These are phyloP conservation scores for Amia ocellicauda DNA, from an alignment of 2,113 vertebrate genomes.

Conservation along the genomic window DNA sequence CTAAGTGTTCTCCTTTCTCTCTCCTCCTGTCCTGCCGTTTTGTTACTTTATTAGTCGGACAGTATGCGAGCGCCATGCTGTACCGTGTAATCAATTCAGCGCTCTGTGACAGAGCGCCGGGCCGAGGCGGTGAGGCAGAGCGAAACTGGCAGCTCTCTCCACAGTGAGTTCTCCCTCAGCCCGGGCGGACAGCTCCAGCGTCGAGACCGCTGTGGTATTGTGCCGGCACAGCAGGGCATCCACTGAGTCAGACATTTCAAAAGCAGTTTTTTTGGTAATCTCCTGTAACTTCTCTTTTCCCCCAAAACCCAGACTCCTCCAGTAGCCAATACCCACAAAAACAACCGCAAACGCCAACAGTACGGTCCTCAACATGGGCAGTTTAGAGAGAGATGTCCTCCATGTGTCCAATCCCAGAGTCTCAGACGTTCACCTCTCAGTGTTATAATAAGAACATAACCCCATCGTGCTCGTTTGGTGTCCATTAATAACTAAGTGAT, in stretches of 20 bases:
- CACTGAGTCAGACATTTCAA: slow-evolving; percentile 27
- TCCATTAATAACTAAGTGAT: too few species aligned
- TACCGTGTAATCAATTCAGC: slow-evolving; percentile 20
- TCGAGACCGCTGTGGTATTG: slow-evolving; percentile 42
- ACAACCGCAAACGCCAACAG: too few species aligned
- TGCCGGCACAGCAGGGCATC: slow-evolving; percentile 36
- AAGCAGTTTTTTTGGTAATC: slow-evolving; percentile 34
- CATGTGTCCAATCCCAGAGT: too few species aligned
- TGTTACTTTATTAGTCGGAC: slow-evolving; percentile 13
- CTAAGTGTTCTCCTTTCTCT: not conserved
- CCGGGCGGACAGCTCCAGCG: not conserved
- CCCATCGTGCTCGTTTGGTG: too few species aligned
- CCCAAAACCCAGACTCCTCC: too few species aligned
- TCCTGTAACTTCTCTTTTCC: slow-evolving; percentile 47
- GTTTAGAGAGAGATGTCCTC: too few species aligned
- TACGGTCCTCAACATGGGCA: too few species aligned
- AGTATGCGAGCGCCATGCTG: slow-evolving; percentile 25
- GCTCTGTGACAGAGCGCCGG: slow-evolving; percentile 15
- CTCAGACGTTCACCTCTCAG: too few species aligned
- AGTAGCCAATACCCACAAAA: too few species aligned
- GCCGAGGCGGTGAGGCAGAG: slow-evolving; percentile 22
- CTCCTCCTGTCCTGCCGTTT: not conserved
- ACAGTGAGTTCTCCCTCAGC: not conserved
- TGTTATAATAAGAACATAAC: too few species aligned
- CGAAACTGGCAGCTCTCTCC: slow-evolving; percentile 18